Percentiles rank a stretch among this genome's conserved stretches.
Conservation (phyloP, 1,140 invertebrate genomes). For the Aphaenogaster ashmeadi region DNA sequence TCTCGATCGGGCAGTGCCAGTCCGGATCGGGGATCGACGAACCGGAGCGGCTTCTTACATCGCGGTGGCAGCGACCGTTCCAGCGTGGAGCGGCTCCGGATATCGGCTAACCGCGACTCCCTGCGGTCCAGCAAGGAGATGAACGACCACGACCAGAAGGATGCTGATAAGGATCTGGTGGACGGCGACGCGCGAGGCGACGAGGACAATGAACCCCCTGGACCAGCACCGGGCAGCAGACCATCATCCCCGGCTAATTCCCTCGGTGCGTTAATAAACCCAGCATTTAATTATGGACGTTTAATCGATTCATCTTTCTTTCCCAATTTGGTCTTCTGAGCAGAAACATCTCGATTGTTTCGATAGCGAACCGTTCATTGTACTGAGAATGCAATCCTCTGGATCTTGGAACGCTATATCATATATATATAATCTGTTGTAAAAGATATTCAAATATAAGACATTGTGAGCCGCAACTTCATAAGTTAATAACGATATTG, state of each 20-base stretch:
- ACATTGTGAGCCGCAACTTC: neutral
- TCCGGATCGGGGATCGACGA: conserved; percentile 81
- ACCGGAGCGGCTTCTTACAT: conserved; percentile 76
- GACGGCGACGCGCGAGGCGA: conserved; percentile 83
- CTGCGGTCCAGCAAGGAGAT: conserved; percentile 81
- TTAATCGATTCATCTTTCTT: conserved; percentile 65
- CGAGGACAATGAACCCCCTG: conserved; percentile 86
- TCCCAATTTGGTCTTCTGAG: neutral
- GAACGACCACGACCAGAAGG: conserved; percentile 79
- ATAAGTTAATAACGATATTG: neutral
- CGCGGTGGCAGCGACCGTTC: conserved; percentile 82
- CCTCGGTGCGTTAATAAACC: conserved; percentile 78
- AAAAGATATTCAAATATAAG: neutral
- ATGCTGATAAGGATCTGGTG: conserved; percentile 81
- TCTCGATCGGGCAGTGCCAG: conserved; percentile 85
- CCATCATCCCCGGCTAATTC: conserved; percentile 84
- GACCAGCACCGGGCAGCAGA: conserved; percentile 85
- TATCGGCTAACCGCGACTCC: conserved; percentile 82
- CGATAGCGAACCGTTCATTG: neutral
- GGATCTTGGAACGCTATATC: neutral
- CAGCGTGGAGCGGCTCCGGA: conserved; percentile 82
- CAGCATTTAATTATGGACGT: conserved; percentile 77
- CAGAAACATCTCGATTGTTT: neutral
- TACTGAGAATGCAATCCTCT: neutral
- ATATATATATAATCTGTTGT: neutral